Conservation (phyloP, 2,888 invertebrate species). For the Drosophila cyrtoloma region DNA sequence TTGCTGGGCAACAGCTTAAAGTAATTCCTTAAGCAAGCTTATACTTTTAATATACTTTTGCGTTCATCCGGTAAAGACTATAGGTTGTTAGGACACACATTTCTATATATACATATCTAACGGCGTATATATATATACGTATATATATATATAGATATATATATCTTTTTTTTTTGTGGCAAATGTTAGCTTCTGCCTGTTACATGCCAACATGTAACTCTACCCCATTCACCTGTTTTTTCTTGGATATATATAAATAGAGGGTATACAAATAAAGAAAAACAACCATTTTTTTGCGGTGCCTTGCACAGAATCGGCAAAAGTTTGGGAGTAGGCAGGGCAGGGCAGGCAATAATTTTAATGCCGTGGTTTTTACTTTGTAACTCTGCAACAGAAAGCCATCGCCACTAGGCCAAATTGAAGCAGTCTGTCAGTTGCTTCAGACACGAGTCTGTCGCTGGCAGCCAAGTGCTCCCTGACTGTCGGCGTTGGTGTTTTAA, state of each 20-base stretch:
- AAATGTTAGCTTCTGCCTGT: constrained; percentile 1
- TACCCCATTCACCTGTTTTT: constrained; percentile 8
- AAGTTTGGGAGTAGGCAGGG: constrained; percentile 6
- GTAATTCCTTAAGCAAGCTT: neutral
- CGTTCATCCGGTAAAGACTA: neutral
- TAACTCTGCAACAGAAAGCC: constrained; percentile 17
- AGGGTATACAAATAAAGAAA: constrained; percentile 19
- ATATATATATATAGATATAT: neutral
- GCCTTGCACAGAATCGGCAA: constrained; percentile 48
- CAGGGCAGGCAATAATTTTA: constrained; percentile 13
- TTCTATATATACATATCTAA: neutral
- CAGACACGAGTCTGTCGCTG: constrained; percentile 48
- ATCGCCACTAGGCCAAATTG: constrained; percentile 15
- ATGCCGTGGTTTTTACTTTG: constrained; percentile 45
- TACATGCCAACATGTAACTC: constrained; percentile 2
- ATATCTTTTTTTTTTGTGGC: neutral
- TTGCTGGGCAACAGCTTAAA: neutral
- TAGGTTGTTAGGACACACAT: neutral
- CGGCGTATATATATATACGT: neutral
- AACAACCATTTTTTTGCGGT: constrained; percentile 41
- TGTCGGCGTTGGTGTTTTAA: constrained; percentile 7
- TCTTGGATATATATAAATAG: constrained; percentile 8
- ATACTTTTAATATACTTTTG: neutral
- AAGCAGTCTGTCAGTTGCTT: constrained; percentile 51
- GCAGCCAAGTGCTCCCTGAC: constrained; percentile 36